These are phyloP conservation scores for Metacarcinus magister DNA, from an alignment of 2,888 invertebrate genomes.

Conservation along the genomic window DNA sequence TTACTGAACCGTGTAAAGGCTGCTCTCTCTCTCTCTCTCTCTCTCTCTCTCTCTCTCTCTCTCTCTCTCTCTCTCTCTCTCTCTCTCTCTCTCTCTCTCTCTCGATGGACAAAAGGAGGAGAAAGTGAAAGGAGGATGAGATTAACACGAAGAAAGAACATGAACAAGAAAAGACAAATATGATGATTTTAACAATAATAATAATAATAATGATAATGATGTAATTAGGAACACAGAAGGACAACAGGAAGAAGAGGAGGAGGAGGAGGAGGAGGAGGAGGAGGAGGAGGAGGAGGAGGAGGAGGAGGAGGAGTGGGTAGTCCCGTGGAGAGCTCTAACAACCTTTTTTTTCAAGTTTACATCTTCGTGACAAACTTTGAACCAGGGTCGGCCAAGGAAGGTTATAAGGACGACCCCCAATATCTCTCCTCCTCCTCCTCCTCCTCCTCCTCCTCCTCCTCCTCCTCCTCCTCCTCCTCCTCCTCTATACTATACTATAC, in stretches of 20 bases:
- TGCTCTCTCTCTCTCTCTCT: slow-evolving; percentile 20
- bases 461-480: neutral
- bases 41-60: slow-evolving; percentile 43
- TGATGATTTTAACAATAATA: neutral
- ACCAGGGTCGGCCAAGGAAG: neutral
- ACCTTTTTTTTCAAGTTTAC: neutral
- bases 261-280: neutral
- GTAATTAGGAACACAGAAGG: neutral
- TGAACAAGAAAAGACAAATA: no score
- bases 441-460: slow-evolving; percentile 1
- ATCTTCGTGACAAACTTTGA: neutral
- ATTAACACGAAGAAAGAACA: no score
- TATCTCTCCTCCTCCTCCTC: slow-evolving; percentile 15
- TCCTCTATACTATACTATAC: no score
- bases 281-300: neutral
- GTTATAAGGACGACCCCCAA: neutral
- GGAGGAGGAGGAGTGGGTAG: neutral
- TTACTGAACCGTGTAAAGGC: slow-evolving; percentile 45
- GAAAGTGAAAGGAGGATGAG: neutral
- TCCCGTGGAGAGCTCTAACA: neutral
- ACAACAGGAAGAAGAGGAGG: neutral
- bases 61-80: slow-evolving; percentile 39
- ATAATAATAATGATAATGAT: neutral
- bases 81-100: slow-evolving; percentile 26
- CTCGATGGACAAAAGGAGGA: neutral